phyloP scores from a whole-genome alignment of 2,113 vertebrate species.

The Anseranas semipalmata region DNA sequence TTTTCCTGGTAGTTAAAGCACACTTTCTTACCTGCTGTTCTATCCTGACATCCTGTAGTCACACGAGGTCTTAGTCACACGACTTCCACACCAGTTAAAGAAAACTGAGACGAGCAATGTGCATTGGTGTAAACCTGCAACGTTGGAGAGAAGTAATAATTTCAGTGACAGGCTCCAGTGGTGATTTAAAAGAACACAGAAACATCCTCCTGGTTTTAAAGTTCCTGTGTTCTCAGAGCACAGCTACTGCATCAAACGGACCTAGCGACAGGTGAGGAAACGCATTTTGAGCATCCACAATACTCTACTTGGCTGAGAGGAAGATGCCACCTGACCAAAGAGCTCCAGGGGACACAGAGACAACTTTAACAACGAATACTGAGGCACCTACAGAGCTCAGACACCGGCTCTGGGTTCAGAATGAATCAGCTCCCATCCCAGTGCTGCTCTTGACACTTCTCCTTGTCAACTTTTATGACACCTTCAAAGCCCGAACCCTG shows the following conservation, averaged over 20 bases:
- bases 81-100: background rate
- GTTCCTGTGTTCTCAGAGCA: background rate
- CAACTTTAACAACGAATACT: background rate
- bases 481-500: background rate
- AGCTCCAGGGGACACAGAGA: background rate
- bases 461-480: background rate
- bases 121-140: background rate
- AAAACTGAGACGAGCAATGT: accelerated
- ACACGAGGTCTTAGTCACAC: background rate
- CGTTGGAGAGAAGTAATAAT: background rate
- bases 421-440: background rate
- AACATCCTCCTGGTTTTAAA: background rate
- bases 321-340: background rate
- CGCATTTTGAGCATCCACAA: background rate
- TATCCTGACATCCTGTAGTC: background rate
- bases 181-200: background rate
- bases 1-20: background rate
- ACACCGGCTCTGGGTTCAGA: background rate
- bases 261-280: accelerated
- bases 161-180: background rate
- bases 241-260: background rate
- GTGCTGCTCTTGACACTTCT: background rate
- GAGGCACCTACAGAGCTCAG: background rate
- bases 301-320: background rate
- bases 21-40: background rate